A percentile compares a stretch with the other conserved stretches of the same genome.
phyloP scores from a whole-genome alignment of 2,888 invertebrate genomes.

The Abscondita cerata region DNA sequence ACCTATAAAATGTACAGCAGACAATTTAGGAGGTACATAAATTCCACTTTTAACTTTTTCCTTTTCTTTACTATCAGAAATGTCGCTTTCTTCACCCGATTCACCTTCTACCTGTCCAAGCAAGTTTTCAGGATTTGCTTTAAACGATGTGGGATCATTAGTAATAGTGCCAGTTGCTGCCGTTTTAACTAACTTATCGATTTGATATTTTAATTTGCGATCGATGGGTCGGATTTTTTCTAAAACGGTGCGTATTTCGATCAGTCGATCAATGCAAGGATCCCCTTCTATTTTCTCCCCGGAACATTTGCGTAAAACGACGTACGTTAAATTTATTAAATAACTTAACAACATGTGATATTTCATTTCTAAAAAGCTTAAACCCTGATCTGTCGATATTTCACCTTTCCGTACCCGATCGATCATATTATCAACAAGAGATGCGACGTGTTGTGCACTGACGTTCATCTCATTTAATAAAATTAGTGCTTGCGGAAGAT shows the following conservation, averaged over 20 bases:
- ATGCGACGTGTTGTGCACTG: constrained; percentile 82
- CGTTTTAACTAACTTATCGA: constrained; percentile 92
- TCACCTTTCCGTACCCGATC: constrained; percentile 80
- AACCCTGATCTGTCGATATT: constrained; percentile 85
- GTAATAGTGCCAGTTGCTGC: constrained; percentile 77
- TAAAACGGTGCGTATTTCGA: constrained; percentile 87
- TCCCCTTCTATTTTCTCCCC: constrained; percentile 89
- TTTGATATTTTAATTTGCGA: constrained; percentile 95
- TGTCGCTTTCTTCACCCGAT: constrained; percentile 61
- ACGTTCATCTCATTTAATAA: constrained; percentile 82
- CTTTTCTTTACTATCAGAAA: constrained; percentile 57
- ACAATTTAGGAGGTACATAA: constrained; percentile 93
- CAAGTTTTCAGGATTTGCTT: constrained; percentile 86
- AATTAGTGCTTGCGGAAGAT: constrained; percentile 79
- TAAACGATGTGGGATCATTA: constrained; percentile 83
- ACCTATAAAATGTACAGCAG: constrained; percentile 91
- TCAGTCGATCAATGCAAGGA: constrained; percentile 83
- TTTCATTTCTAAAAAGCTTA: constrained; percentile 95
- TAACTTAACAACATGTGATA: constrained; percentile 94
- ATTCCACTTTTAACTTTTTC: constrained; percentile 63
- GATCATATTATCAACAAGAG: constrained; percentile 82
- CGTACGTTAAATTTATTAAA: constrained; percentile 85
- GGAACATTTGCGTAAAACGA: constrained; percentile 84
- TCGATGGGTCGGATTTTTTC: constrained; percentile 97
- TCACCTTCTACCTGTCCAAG: constrained; percentile 64